Base-by-base conservation (phyloP, 2,888 invertebrate genomes). In the Julus scanicus region DNA sequence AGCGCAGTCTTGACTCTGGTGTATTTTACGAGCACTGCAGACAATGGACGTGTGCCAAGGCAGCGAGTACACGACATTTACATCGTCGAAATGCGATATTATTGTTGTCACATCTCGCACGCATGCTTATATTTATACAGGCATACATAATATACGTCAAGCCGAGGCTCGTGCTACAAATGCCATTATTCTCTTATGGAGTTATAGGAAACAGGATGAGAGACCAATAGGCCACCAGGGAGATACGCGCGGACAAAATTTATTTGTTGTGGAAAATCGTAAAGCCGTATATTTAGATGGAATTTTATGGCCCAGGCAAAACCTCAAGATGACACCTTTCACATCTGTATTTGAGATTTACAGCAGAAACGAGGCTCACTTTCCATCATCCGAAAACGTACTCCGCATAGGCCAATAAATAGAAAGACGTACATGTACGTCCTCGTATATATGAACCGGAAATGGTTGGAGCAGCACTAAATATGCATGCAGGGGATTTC, bases 121-220 rank as follows among this genome's bases (percentile, higher is more conserved):
- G 80, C 80, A 80, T 80, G 80, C 80, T 80, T 80, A 80, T 80
- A 80, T 80, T 80, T 80, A 80, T 80, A 29, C 80, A 37, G 80
- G 80, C 80, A 80, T 37, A 8, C 80, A 80, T 80, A 80, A 80
- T 80, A 80, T 37, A 29, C 80, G 80, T 80, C 37, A 37, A 80
- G 80, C 80, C 80, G 80, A 80, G 20, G 80, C 80, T 37, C 13
- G 80, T 80, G 80, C 80, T 80, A 80, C 80, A 80, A 85, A 49
- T 11, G 44, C 85, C 85, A 85, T 85, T 85, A 85, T 49, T 85
- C 85, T 48, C 49, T 85, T 44, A 85, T 85, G 85, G 85, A 85
- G 85, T 48, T 85, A 49, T 85, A 44, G 44, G 49, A 85, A 85
- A 85, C 85, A 85, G 44, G 85, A 44, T 44, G 85, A 85, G 44